Percentiles rank a stretch among this genome's conserved stretches.
Conservation (phyloP, 2,888 invertebrate genomes). For the Eretmocerus hayati region DNA sequence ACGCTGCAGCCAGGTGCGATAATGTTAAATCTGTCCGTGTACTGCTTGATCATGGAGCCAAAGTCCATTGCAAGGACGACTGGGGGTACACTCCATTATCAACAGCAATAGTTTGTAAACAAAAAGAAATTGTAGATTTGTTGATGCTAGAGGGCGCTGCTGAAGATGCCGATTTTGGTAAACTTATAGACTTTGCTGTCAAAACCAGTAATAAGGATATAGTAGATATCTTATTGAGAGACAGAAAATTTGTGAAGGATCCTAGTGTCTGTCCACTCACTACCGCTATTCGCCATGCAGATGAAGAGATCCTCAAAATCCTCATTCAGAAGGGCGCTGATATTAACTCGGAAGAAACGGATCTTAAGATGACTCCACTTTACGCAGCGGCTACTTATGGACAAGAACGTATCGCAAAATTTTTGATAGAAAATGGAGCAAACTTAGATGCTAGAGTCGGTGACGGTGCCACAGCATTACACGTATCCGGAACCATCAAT, state of each 20-base stretch:
- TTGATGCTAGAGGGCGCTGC: slow-evolving; percentile 14
- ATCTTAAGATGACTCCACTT: slow-evolving; percentile 1
- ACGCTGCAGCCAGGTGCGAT: background rate
- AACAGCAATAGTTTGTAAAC: background rate
- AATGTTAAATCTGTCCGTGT: no score
- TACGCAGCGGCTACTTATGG: slow-evolving; percentile 1
- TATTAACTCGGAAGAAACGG: background rate
- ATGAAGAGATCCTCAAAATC: slow-evolving; percentile 4
- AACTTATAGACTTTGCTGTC: slow-evolving; percentile 7
- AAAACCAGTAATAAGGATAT: slow-evolving; percentile 4
- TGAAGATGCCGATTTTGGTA: slow-evolving; percentile 4
- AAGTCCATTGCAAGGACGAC: background rate
- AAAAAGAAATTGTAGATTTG: background rate
- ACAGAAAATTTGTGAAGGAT: slow-evolving; percentile 1
- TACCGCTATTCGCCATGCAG: slow-evolving; percentile 1
- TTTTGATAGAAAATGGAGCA: background rate
- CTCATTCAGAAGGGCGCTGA: slow-evolving; percentile 8
- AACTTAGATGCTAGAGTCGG: slow-evolving; percentile 2
- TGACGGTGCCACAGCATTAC: slow-evolving; percentile 4
- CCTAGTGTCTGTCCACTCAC: slow-evolving; percentile 1
- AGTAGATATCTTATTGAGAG: slow-evolving; percentile 3
- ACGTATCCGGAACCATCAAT: slow-evolving; percentile 10
- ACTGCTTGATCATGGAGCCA: background rate
- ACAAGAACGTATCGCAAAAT: background rate
- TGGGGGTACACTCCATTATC: background rate